Base-by-base conservation (phyloP, 2,113 vertebrate species). In the Onychostoma macrolepis region DNA sequence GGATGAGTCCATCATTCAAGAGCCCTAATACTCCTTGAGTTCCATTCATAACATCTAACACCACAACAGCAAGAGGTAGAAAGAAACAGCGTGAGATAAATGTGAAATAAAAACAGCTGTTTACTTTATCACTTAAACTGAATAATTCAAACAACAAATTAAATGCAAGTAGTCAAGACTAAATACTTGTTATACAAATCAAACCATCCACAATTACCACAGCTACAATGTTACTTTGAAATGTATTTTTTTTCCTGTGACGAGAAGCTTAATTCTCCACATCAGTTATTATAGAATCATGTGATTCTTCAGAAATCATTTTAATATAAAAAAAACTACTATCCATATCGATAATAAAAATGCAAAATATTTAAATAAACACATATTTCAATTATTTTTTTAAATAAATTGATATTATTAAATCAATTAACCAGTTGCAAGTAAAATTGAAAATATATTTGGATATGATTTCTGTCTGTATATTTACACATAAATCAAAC, bases 41-140 rank as follows among this genome's bases (percentile, higher is more conserved):
- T 88, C 88, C 85, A 88, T 84, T 81, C 36, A 85, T 53, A 86
- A 36, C 30, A 83, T 74, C 76, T 76, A 90, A 85, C 65, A 21
- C n/a, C 81, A 5, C 19, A 58, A 58, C 56, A 41, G 50, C 69
- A 48, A 71, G 75, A 72, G n/a, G 63, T 0, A 7, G 36, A n/a
- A 36, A 28, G 38, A 78, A n/a, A 38, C 72, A 48, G n/a, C 11
- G 58, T 13, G 56, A 15, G 36, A 45, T 61, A 36, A 53, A 53
- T 19, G 17, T 50, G 48, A 67, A 36, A 21, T 11, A 61, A 61
- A 24, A n/a, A 28, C 71, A 63, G 72, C 61, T 56, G 69, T 78
- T 13, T 56, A 87, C 24, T 75, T 75, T 13, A 41, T 24, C 0
- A 71, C 7, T 71, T 71, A n/a, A 43, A n/a, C 36, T n/a, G 21